These are phyloP conservation scores for Lutjanus erythropterus DNA, from an alignment of 2,113 vertebrate species.

Conservation along the genomic window DNA sequence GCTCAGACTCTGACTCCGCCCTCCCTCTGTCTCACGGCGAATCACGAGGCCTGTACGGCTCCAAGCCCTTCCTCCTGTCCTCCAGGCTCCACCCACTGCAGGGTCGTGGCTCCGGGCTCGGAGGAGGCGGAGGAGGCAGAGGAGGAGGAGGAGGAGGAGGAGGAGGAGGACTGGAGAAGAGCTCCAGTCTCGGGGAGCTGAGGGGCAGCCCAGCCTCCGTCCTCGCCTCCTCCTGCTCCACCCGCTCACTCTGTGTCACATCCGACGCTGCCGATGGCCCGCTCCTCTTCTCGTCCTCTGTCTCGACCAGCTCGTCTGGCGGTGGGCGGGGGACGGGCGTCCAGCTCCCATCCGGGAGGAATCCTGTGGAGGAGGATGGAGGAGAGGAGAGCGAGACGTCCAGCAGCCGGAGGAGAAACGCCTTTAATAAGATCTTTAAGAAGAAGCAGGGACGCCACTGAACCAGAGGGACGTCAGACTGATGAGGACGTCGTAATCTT, in stretches of 20 bases:
- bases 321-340: constrained; percentile 80
- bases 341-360: constrained; percentile 86
- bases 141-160: constrained; percentile 55
- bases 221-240: constrained; percentile 83
- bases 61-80: constrained; percentile 75
- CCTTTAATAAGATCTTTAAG: constrained; percentile 94
- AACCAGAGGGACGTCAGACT: background rate
- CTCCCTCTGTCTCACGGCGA: constrained; percentile 88
- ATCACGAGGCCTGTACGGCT: constrained; percentile 69
- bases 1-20: constrained; percentile 93
- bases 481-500: background rate
- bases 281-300: constrained; percentile 9
- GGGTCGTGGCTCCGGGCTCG: constrained; percentile 42
- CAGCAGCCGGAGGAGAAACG: constrained; percentile 89
- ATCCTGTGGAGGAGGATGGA: constrained; percentile 87
- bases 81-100: constrained; percentile 74
- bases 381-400: constrained; percentile 87
- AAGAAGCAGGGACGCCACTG: constrained; percentile 85
- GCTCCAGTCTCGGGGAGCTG: constrained; percentile 92
- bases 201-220: constrained; percentile 61
- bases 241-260: constrained; percentile 88
- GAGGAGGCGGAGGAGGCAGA: too few relatives aligned
- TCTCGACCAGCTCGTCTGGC: constrained; percentile 48
- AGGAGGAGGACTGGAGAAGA: constrained; percentile 88
- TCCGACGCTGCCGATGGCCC: constrained; percentile 80